Base-by-base conservation (phyloP, 2,888 invertebrate species). In the Biston stratarius region DNA sequence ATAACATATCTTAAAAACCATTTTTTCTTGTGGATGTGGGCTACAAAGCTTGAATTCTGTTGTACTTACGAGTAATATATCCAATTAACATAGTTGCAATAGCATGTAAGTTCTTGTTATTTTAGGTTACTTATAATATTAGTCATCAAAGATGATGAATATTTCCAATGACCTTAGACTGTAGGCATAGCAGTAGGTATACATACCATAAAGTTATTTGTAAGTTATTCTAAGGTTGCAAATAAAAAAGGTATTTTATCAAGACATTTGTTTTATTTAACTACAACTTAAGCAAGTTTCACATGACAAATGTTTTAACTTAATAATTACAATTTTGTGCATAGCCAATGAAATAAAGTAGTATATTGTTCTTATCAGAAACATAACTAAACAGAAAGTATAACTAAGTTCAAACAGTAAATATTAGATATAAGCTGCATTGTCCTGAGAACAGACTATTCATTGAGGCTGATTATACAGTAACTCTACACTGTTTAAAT, bases 181-280 rank as follows among this genome's bases (percentile, higher is more conserved):
- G 24, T 24, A 24, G 52, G 38, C 40, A 40, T 14, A 38, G 0
- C 7, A 51, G 51, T 34, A 34, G 51, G 51, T 51, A 51, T n/a
- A 12, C 24, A 12, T 24, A 24, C n/a, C n/a, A 24, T 3, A 24
- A 24, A 24, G 24, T 24, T 24, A 24, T 52, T 52, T 38, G 52
- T 52, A 52, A n/a, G 34, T 51, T 34, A 12, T 51, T 51, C 1
- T 34, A 24, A 48, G 5, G 14, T 53, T 53, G 15, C 14, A 49
- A 53, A 53, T 53, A 53, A 53, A 53, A 53, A 38, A 5, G 38
- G 6, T 38, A 15, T 53, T 53, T 53, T 53, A 51, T 34, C 34
- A 51, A n/a, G 7, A 15, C 38, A 10, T 15, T n/a, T 38, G 38
- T 53, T 36, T 53, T 53, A 53, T 53, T 53, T 38, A 34, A 33